phyloP scores from a whole-genome alignment of 2,888 invertebrate genomes.

The Zaprionus lineosus region DNA sequence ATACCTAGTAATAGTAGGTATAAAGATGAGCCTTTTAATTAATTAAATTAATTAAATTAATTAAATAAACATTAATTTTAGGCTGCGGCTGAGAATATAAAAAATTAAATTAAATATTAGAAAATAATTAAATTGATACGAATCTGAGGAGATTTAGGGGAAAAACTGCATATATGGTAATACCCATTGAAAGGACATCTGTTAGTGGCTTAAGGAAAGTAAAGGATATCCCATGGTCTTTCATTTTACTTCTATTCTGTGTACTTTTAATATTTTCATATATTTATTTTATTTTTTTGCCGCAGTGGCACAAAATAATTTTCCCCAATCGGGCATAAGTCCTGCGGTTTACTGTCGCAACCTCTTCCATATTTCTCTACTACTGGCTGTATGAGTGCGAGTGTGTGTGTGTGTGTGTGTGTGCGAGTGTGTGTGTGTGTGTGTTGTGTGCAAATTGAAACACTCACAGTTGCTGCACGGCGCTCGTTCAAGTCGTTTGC shows the following conservation, averaged over 20 bases:
- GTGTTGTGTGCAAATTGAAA: constrained; percentile 64
- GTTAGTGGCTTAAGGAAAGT: no score
- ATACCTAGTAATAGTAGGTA: no score
- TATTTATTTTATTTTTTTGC: constrained; percentile 56
- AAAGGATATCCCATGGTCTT: neutral
- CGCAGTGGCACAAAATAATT: constrained; percentile 75
- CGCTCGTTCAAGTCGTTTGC: constrained; percentile 39
- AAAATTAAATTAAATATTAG: no score
- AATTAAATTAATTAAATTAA: no score
- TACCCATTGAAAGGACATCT: no score
- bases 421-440: constrained; percentile 11
- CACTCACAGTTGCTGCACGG: constrained; percentile 63
- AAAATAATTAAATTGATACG: no score
- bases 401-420: neutral
- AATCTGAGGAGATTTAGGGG: no score
- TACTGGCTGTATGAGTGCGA: neutral
- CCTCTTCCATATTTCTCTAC: no score
- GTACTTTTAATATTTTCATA: neutral
- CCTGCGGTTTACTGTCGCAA: constrained; percentile 42
- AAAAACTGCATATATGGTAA: no score
- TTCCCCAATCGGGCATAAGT: constrained; percentile 76
- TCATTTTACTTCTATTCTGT: neutral
- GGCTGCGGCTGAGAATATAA: no score
- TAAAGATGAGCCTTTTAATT: no score
- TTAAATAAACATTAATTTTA: no score